These are phyloP conservation scores for Coboldia fuscipes DNA, from an alignment of 1,140 invertebrate genomes.

Conservation along the genomic window DNA sequence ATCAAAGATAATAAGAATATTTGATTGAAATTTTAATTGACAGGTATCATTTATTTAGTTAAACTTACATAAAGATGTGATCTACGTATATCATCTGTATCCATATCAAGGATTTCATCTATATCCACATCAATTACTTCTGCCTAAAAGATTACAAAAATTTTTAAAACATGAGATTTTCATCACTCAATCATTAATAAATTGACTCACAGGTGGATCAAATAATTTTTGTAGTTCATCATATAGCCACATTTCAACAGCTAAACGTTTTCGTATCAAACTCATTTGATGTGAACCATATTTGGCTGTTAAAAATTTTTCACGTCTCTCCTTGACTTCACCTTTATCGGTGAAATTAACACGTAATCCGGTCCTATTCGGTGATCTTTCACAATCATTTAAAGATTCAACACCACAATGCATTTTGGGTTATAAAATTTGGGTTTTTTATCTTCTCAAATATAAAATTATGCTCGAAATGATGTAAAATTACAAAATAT, in stretches of 20 bases:
- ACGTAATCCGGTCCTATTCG: constrained; percentile 54
- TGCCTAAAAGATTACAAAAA: constrained; percentile 8
- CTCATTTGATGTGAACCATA: constrained; percentile 95
- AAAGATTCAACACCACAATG: constrained; percentile 21
- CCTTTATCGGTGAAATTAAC: constrained; percentile 76
- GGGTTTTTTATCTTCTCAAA: too few relatives aligned
- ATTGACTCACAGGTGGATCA: constrained; percentile 45
- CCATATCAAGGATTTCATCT: constrained; percentile 82
- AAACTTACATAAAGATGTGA: constrained; percentile 55
- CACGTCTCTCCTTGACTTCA: constrained; percentile 60
- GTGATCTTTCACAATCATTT: constrained; percentile 37
- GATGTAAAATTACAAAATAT: too few relatives aligned
- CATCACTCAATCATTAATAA: not conserved
- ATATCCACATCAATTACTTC: constrained; percentile 80
- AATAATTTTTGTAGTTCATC: constrained; percentile 83
- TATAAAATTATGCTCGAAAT: too few relatives aligned
- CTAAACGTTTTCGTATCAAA: constrained; percentile 78
- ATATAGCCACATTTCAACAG: constrained; percentile 94
- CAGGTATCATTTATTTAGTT: constrained; percentile 1
- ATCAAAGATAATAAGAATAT: constrained; percentile 15
- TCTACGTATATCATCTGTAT: constrained; percentile 61
- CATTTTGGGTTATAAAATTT: constrained; percentile 11
- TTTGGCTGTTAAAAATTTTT: constrained; percentile 91
- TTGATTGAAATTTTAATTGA: constrained; percentile 1
- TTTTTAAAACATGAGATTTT: not conserved